Base-by-base conservation (phyloP, 2,888 invertebrate species). In the Cheilosia impressa region DNA sequence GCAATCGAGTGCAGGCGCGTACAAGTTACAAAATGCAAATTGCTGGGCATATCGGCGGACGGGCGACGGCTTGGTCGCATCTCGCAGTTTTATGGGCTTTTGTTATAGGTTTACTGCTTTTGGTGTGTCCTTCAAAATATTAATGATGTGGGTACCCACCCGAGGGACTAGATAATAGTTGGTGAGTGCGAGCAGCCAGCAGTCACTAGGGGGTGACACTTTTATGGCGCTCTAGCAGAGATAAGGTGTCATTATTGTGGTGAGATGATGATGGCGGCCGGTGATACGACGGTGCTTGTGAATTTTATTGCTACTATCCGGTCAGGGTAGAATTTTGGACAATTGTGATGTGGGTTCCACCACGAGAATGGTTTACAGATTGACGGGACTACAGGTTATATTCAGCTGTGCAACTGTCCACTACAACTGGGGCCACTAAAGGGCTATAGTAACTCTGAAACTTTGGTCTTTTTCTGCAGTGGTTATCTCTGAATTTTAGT, bases 101-200 rank as follows among this genome's bases (percentile, higher is more conserved):
- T 82, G 63, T 76, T 71, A 71, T 71, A 71, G 38, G 76, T 43
- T 72, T 81, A 71, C 65, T 76, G 55, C 60, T 41, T 27, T 17
- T 38, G 77, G 43, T 77, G 82, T 78, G 82, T 83, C 82, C 82
- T 77, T 82, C 82, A 77, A 77, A 31, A 31, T 31, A 4, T 7
- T 31, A 31, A 31, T 31, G 31, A 55, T 66, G 66, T 66, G 60
- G 72, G 50, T 82, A 66, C 58, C 66, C 72, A 72, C 68, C 50
- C 50, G 60, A 53, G 47, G 47, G 31, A 24, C 65, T 47, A 75
- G 75, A 75, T 57, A 65, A 41, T 38, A 63, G 73, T 27, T 55
- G 41, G 38, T 75, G 65, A 65, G 50, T 66, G 58, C 41, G 19
- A 38, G 55, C 38, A 38, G 55, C 19, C 73, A 62, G 47, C 13